Conservation (phyloP, 2,797 vertebrate genomes). For the Sciurus vulgaris region DNA sequence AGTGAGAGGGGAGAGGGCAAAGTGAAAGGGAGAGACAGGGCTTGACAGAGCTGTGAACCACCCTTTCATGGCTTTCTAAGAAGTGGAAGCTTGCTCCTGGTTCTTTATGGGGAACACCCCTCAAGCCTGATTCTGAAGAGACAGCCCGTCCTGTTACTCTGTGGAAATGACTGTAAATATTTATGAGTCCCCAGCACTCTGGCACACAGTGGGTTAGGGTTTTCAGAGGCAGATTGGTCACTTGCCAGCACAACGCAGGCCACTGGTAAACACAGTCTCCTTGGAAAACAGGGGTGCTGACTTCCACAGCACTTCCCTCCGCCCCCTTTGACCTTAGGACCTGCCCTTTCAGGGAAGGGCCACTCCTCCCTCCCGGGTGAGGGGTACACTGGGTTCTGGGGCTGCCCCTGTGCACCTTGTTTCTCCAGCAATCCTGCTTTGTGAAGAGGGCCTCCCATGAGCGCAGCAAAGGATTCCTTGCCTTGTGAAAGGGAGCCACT, state of each 20-base stretch:
- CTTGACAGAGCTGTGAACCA: not conserved
- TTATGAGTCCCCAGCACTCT: not conserved
- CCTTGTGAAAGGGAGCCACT: conserved; percentile 72
- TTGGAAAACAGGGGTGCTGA: not conserved
- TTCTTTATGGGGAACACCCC: conserved; percentile 25
- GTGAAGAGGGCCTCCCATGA: conserved; percentile 25
- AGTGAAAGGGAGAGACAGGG: not conserved
- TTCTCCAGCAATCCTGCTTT: conserved; percentile 5
- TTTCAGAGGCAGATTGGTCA: conserved; percentile 22
- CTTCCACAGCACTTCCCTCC: not conserved
- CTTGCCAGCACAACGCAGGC: not conserved
- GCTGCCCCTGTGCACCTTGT: too few species aligned
- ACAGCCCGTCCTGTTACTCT: not conserved
- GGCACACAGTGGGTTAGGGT: not conserved
- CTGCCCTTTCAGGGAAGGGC: not conserved
- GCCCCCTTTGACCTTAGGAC: not conserved
- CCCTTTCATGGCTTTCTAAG: not conserved
- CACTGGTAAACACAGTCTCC: not conserved
- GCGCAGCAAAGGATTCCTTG: conserved; percentile 28
- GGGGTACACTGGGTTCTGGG: not conserved
- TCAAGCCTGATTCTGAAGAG: not conserved
- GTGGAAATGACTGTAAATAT: conserved; percentile 38
- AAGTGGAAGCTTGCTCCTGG: not conserved
- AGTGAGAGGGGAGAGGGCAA: not conserved
- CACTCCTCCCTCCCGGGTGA: not conserved